phyloP scores from a whole-genome alignment of 2,113 vertebrate genomes.

The Numenius arquata region DNA sequence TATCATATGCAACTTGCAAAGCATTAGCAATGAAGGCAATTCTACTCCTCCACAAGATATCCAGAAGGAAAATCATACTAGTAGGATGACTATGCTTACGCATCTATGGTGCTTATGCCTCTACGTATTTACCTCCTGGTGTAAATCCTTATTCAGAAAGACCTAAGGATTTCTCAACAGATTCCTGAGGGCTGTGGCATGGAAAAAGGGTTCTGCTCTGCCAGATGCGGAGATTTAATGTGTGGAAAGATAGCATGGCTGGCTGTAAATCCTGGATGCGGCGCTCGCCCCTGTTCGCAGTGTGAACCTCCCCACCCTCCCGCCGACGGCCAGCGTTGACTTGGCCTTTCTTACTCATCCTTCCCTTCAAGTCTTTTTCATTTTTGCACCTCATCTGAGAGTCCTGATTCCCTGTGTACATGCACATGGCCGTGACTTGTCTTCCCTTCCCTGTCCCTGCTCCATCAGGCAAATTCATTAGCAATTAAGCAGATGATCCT shows the following conservation, averaged over 20 bases:
- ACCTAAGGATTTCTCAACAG: background rate
- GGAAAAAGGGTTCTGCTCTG: background rate
- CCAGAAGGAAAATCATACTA: background rate
- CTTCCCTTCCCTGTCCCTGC: background rate
- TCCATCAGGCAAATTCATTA: background rate
- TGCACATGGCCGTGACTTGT: background rate
- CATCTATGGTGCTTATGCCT: background rate
- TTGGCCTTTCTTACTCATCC: background rate
- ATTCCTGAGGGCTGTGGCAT: background rate
- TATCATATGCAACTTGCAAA: background rate
- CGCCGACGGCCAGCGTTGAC: background rate
- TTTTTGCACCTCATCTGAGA: background rate
- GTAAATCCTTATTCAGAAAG: background rate
- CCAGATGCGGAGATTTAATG: background rate
- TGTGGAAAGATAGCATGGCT: background rate
- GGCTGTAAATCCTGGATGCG: rapidly evolving
- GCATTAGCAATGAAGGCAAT: background rate
- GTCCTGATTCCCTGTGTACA: background rate
- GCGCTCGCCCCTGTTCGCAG: rapidly evolving
- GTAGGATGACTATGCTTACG: background rate
- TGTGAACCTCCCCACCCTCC: background rate
- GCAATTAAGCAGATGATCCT: background rate
- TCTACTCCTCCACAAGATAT: background rate
- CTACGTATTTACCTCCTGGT: background rate
- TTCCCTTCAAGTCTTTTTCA: background rate